Evolutionary conservation across 2,113 vertebrate genomes (phyloP).

Genomic region (Thomomys bottae): DNA sequence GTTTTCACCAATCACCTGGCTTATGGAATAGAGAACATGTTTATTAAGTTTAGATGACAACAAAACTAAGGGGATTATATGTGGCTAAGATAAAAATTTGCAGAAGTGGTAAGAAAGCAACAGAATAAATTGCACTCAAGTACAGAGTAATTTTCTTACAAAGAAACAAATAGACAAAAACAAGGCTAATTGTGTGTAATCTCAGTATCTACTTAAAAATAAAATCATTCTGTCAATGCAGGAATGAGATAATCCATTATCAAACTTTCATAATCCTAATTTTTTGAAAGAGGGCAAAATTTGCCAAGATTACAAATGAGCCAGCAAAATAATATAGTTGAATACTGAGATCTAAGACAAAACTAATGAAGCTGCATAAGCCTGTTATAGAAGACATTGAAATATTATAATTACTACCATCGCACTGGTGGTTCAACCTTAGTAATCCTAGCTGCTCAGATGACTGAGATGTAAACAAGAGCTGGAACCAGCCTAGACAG

Average conservation of each 20-base stretch:
- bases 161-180: conserved; percentile 64
- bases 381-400: conserved; percentile 32
- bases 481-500: no score
- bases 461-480: no score
- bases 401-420: not conserved
- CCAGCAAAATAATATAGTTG: conserved; percentile 52
- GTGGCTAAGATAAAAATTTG: conserved; percentile 77
- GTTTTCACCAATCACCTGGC: conserved; percentile 79
- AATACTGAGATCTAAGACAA: conserved; percentile 28
- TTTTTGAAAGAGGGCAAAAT: conserved; percentile 39
- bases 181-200: conserved; percentile 44
- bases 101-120: conserved; percentile 67
- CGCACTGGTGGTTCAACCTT: not conserved
- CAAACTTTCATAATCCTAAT: conserved; percentile 1
- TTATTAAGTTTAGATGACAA: conserved; percentile 79
- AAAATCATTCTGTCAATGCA: conserved; percentile 29
- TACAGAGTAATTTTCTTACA: conserved; percentile 62
- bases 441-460: no score
- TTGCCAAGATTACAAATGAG: conserved; percentile 36
- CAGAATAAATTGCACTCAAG: conserved; percentile 64
- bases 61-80: conserved; percentile 68
- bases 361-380: conserved; percentile 35
- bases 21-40: conserved; percentile 81
- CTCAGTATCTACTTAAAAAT: conserved; percentile 51
- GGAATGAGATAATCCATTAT: conserved; percentile 33